Conservation (phyloP, 2,888 invertebrate genomes). For the Parnassius glacialis region DNA sequence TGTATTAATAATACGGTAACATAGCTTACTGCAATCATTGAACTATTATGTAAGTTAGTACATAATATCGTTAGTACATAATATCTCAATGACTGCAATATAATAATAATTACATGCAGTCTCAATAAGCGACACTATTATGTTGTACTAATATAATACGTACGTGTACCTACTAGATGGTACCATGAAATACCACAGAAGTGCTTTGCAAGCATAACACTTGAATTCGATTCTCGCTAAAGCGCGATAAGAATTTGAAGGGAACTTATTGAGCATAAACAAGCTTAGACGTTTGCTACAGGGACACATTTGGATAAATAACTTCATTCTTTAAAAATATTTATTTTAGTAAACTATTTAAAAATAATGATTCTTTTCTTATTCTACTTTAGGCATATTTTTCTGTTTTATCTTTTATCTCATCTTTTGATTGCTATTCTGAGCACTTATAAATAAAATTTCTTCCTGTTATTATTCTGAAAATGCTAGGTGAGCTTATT, state of each 20-base stretch:
- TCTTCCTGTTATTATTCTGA: neutral
- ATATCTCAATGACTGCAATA: too few species aligned
- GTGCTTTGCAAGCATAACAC: conserved; percentile 2
- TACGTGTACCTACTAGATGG: neutral
- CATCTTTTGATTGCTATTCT: neutral
- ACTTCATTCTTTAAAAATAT: neutral
- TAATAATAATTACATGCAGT: too few species aligned
- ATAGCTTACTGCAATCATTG: too few species aligned
- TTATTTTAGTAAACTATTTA: neutral
- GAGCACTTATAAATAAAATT: neutral
- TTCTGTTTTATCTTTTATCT: neutral
- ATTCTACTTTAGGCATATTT: neutral
- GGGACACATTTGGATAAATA: conserved; percentile 2
- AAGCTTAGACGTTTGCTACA: conserved; percentile 1
- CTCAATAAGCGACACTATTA: too few species aligned
- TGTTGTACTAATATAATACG: too few species aligned
- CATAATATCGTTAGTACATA: too few species aligned
- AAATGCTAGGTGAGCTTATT: neutral
- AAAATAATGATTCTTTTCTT: too few species aligned
- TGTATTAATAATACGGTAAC: too few species aligned
- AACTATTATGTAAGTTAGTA: too few species aligned
- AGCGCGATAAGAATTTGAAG: conserved; percentile 15
- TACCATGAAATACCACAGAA: neutral
- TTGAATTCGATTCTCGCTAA: conserved; percentile 9
- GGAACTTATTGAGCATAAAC: conserved; percentile 3